Percentiles rank a stretch among this genome's conserved stretches.
phyloP scores from a whole-genome alignment of 2,888 invertebrate species.

The Orthosia gracilis region DNA sequence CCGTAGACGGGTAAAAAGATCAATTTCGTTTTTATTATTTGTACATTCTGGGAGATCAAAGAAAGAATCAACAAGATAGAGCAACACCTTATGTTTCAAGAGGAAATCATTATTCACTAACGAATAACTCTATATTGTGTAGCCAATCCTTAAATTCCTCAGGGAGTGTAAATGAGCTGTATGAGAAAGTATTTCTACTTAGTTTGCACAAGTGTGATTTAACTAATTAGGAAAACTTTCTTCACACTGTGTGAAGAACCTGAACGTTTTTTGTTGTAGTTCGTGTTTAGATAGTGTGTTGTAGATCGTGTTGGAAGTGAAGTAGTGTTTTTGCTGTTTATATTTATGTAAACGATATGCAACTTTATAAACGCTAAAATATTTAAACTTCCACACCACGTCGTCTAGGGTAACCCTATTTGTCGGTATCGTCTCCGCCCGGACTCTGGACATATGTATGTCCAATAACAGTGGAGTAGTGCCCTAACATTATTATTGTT shows the following conservation, averaged over 20 bases:
- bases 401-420: conserved; percentile 7
- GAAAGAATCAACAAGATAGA: background rate
- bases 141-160: background rate
- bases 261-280: background rate
- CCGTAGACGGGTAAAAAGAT: background rate
- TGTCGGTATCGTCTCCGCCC: conserved; percentile 7
- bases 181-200: background rate
- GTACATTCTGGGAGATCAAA: background rate
- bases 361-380: background rate
- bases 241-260: background rate
- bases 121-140: conserved; percentile 4
- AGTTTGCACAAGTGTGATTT: background rate
- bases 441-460: conserved; percentile 52
- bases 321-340: background rate
- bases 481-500: conserved; percentile 67
- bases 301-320: background rate
- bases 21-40: background rate
- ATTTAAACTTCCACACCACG: background rate
- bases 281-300: no score
- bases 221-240: no score
- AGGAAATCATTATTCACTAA: background rate
- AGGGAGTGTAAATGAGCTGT: background rate
- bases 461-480: conserved; percentile 47
- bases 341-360: background rate
- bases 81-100: background rate